These are phyloP conservation scores for Lochmaea capreae DNA, from an alignment of 2,888 invertebrate genomes.

Conservation along the genomic window DNA sequence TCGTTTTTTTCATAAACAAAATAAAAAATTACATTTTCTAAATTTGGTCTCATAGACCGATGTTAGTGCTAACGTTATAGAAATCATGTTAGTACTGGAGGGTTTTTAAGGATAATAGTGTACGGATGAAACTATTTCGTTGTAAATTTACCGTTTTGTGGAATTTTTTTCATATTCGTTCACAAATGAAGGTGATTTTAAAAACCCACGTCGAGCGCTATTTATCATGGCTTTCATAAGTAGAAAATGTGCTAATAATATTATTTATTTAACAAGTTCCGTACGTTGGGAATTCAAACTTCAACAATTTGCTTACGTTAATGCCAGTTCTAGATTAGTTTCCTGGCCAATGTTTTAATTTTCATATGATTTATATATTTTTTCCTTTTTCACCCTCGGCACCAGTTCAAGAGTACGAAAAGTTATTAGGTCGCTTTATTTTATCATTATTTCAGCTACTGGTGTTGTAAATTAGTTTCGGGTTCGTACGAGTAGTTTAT, in stretches of 20 bases:
- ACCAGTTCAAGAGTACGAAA: neutral
- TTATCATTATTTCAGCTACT: slow-evolving; percentile 13
- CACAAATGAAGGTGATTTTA: neutral
- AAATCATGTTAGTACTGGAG: no score
- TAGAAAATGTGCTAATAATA: slow-evolving; percentile 28
- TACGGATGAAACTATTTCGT: no score
- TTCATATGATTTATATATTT: slow-evolving; percentile 31
- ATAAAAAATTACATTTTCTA: no score
- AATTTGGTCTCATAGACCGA: no score
- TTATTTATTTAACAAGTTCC: slow-evolving; percentile 42
- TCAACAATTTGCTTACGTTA: slow-evolving; percentile 39
- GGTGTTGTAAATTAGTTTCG: slow-evolving; percentile 12
- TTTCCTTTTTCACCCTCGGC: neutral
- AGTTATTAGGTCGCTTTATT: slow-evolving; percentile 12
- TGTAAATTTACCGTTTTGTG: no score
- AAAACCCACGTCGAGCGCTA: neutral
- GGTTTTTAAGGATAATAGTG: no score
- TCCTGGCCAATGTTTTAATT: slow-evolving; percentile 30
- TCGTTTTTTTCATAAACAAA: no score
- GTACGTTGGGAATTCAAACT: slow-evolving; percentile 39
- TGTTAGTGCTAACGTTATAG: no score
- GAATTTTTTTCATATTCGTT: no score
- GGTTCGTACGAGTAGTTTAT: neutral
- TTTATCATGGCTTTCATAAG: slow-evolving; percentile 23
- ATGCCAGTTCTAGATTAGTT: slow-evolving; percentile 43